Evolutionary conservation across 2,888 invertebrate genomes (phyloP).

Genomic region (Callyntrura guangdongensis): DNA sequence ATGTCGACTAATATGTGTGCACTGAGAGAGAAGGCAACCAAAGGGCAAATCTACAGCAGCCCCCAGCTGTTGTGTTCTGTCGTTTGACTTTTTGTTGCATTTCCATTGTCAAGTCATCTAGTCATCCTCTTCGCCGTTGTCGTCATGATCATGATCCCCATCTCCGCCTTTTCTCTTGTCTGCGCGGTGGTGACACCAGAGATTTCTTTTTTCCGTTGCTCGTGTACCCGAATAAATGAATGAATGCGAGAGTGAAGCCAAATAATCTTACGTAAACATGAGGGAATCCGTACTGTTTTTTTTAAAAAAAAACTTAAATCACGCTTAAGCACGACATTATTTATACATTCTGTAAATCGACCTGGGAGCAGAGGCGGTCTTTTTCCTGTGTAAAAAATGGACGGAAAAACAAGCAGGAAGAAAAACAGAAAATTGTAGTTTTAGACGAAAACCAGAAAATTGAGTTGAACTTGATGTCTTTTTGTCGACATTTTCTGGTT

Average conservation of each 20-base stretch:
- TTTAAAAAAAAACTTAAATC: conserved; percentile 40
- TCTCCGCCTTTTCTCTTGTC: conserved; percentile 4
- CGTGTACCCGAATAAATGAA: neutral
- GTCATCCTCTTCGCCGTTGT: neutral
- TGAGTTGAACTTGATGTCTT: conserved; percentile 16
- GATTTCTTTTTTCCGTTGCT: neutral
- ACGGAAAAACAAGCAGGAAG: conserved; percentile 1
- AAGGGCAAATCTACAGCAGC: neutral
- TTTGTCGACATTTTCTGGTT: neutral
- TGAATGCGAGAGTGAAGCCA: conserved; percentile 20
- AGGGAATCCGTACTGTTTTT: conserved; percentile 35
- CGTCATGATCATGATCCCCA: conserved; percentile 21
- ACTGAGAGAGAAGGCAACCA: neutral
- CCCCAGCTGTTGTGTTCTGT: conserved; percentile 20
- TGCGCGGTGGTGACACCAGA: neutral
- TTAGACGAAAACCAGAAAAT: neutral
- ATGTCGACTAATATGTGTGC: conserved; percentile 2
- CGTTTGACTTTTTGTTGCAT: conserved; percentile 31
- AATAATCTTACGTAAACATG: conserved; percentile 49
- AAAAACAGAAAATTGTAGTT: conserved; percentile 6
- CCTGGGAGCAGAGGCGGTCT: neutral
- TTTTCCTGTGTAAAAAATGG: neutral
- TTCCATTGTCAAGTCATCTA: neutral
- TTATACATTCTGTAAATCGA: conserved; percentile 21
- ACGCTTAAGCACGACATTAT: conserved; percentile 19